phyloP scores from a whole-genome alignment of 1,140 invertebrate genomes.

The Eumeta japonica region DNA sequence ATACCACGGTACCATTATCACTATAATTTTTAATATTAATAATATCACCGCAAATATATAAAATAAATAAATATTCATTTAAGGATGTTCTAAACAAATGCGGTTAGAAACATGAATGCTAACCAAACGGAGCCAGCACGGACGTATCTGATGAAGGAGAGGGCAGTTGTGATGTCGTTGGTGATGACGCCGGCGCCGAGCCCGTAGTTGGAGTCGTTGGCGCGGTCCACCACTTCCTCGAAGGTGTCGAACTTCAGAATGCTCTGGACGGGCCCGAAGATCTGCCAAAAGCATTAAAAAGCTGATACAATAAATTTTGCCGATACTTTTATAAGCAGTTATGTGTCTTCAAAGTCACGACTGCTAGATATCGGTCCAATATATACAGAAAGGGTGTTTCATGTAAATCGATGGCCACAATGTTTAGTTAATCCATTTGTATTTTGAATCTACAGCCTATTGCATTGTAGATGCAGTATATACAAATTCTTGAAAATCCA shows the following conservation, averaged over 20 bases:
- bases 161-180: conserved; percentile 81
- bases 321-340: background rate
- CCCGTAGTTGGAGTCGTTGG: conserved; percentile 87
- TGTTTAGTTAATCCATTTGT: no score
- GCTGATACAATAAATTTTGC: no score
- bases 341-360: background rate
- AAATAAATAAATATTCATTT: no score
- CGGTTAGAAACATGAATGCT: conserved; percentile 33
- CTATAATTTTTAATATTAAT: no score
- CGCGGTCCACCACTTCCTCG: conserved; percentile 86
- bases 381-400: background rate
- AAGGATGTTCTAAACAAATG: no score
- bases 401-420: no score
- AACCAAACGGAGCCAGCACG: conserved; percentile 87
- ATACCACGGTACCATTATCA: no score
- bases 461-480: no score
- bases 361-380: background rate
- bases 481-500: no score
- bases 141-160: conserved; percentile 72
- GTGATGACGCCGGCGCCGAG: conserved; percentile 88
- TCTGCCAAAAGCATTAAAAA: conserved; percentile 16
- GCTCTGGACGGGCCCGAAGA: conserved; percentile 91
- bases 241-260: conserved; percentile 86
- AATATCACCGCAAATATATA: no score
- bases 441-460: no score